These are phyloP conservation scores for Trididemnum nubilum DNA, from an alignment of 23 tunicate species.

Conservation along the genomic window DNA sequence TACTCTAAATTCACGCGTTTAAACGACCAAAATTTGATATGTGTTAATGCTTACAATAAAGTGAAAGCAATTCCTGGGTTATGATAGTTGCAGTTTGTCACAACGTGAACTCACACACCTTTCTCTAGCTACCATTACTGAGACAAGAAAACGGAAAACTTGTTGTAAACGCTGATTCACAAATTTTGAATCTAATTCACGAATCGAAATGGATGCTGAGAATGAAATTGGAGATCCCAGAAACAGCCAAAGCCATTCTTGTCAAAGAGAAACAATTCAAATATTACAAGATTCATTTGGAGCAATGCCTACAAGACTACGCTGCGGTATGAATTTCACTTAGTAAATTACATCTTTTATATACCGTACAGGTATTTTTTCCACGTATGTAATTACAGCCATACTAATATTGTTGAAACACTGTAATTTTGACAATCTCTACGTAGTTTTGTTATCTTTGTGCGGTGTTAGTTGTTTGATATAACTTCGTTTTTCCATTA, in stretches of 20 bases:
- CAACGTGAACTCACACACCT: background rate
- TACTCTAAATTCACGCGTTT: no score
- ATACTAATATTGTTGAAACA: background rate
- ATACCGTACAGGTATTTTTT: no score
- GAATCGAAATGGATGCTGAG: constrained; percentile 90
- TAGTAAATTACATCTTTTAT: no score
- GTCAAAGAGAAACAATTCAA: constrained; percentile 69
- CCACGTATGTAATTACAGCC: background rate
- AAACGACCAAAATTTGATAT: no score
- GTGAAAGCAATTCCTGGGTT: no score
- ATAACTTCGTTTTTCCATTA: no score
- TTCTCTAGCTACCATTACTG: constrained; percentile 45
- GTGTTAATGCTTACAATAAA: no score
- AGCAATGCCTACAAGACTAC: constrained; percentile 83
- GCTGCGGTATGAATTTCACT: constrained; percentile 43
- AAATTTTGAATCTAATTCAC: constrained; percentile 57
- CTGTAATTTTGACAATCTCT: background rate
- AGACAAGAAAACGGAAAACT: constrained; percentile 57
- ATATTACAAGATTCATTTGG: constrained; percentile 71
- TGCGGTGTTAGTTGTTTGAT: no score
- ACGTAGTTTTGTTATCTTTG: no score
- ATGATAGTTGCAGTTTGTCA: no score
- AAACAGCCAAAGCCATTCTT: constrained; percentile 62
- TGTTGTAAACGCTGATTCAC: constrained; percentile 71
- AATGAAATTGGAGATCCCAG: constrained; percentile 85